phyloP scores from a whole-genome alignment of 2,797 vertebrate species.

The Catharus ustulatus region DNA sequence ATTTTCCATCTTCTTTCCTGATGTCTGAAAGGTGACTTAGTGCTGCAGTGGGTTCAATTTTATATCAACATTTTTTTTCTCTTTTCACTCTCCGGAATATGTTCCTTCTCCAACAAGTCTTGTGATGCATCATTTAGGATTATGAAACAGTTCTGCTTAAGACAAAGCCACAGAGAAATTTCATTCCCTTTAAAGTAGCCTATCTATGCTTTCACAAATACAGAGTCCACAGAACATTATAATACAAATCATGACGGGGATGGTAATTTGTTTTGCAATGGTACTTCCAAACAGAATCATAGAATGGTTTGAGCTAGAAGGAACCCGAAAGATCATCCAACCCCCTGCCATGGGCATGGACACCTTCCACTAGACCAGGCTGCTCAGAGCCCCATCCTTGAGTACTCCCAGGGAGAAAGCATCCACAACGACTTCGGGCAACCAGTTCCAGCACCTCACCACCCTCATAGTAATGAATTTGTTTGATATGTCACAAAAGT shows the following conservation, averaged over 20 bases:
- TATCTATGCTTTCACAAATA: background rate
- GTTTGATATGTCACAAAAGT: background rate
- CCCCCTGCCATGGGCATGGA: background rate
- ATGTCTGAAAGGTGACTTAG: background rate
- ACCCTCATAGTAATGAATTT: background rate
- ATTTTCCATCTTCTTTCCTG: background rate
- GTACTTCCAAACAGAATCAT: background rate
- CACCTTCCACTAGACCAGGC: background rate
- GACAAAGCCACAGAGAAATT: background rate
- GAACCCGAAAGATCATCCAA: background rate
- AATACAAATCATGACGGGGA: background rate
- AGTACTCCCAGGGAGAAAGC: background rate
- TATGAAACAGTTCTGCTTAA: background rate
- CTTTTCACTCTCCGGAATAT: background rate
- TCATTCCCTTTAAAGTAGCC: background rate
- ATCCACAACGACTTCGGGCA: background rate
- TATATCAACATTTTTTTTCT: background rate
- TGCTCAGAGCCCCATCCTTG: background rate
- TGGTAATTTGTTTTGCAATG: background rate
- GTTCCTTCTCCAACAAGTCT: background rate
- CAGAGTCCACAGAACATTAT: no score
- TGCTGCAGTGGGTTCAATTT: background rate
- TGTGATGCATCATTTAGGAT: background rate
- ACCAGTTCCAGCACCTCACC: background rate
- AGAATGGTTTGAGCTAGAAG: background rate